phyloP scores from a whole-genome alignment of 2,797 vertebrate genomes.

The Poliocrania exsul region DNA sequence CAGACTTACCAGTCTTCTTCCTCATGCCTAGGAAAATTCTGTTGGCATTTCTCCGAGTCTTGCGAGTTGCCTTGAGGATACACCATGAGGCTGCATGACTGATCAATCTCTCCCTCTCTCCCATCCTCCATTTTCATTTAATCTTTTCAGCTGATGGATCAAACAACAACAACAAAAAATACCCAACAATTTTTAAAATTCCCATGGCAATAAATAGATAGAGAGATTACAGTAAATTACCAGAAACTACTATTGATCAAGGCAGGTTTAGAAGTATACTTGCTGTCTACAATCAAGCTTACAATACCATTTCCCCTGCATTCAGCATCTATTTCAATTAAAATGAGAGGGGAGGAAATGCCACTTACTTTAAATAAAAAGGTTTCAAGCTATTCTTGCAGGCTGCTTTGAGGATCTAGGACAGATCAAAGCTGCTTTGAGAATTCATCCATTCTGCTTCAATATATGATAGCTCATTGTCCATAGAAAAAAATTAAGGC shows the following conservation, averaged over 20 bases:
- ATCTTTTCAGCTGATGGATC: background rate
- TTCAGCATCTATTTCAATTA: constrained; percentile 70
- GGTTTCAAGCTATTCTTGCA: constrained; percentile 61
- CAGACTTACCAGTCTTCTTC: constrained; percentile 19
- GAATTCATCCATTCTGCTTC: constrained; percentile 48
- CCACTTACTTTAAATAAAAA: constrained; percentile 72
- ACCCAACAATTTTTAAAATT: background rate
- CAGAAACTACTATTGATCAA: constrained; percentile 62
- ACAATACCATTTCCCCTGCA: constrained; percentile 56
- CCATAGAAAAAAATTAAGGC: constrained; percentile 1
- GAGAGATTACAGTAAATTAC: constrained; percentile 44
- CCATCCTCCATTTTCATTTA: background rate
- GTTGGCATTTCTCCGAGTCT: background rate
- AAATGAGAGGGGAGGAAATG: constrained; percentile 61
- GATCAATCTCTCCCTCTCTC: constrained; percentile 31
- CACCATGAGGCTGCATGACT: background rate
- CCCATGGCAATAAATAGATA: background rate
- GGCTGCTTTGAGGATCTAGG: constrained; percentile 55
- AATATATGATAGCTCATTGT: constrained; percentile 22
- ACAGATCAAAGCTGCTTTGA: constrained; percentile 73
- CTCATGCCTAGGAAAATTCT: constrained; percentile 38
- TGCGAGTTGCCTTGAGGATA: constrained; percentile 16
- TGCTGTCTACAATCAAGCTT: constrained; percentile 6
- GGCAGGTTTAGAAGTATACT: constrained; percentile 9
- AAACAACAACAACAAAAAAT: background rate